Base-by-base conservation (phyloP, 1,140 invertebrate species). In the Zaprionus tsacasi region DNA sequence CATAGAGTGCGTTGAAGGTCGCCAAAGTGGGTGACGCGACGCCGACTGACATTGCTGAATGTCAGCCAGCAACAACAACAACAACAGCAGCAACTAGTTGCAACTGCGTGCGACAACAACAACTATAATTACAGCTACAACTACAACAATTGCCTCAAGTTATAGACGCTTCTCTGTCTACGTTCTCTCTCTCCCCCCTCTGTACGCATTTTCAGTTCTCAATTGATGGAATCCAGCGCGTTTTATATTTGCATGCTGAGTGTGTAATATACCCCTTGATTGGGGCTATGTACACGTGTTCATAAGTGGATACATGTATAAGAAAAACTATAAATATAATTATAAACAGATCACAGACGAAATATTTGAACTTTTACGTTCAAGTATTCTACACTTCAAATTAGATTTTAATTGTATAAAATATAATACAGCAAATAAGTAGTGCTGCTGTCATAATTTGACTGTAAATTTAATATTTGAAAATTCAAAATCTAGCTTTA, bases 31-130 rank as follows among this genome's bases (percentile, higher is more conserved):
- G 58, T 61, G 73, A 76, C 48, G 59, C 15, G 73, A 55, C 59
- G 59, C 30, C 63, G 27, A 30, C 27, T 88, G 83, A 88, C 83
- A 88, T 88, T 83, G 77, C 52, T 80, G 66, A 88, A 88, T 88
- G 83, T 88, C 83, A 83, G 65, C 57, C 57, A 76, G 33, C 48
- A 66, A 58, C 36, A 77, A 63, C 35, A 63, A 43, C 52, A 55
- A 38, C 43, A 63, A 35, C 59, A 70, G 59, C 58, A 58, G 54
- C 67, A 81, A 72, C 68, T 57, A 70, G 43, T 63, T 52, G 61
- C 69, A 72, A 30, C 11, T 67, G 59, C 60, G 68, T 71, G 55
- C 61, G 50, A 82, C 71, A 54, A 54, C 35, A 70, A 36, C 61
- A 59, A 21, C 68, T 35, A 30, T 25, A 36, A 21, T 57, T 66